A percentile compares a stretch with the other conserved stretches of the same genome.
Evolutionary conservation across 2,113 vertebrate species (phyloP).

Genomic region (Callocephalon fimbriatum): DNA sequence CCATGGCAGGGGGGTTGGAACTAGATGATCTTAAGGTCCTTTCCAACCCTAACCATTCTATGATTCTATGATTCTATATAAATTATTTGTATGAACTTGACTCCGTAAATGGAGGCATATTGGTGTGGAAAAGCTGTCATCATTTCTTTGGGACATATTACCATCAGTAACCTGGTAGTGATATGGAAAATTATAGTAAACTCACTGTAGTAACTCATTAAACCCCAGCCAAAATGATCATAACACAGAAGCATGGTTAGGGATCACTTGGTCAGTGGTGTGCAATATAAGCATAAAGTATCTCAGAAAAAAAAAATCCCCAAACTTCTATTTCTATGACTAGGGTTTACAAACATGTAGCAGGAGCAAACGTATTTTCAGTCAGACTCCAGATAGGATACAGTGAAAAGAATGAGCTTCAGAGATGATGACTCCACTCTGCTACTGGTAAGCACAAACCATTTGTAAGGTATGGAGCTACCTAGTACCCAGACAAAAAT

Average conservation of each 20-base stretch:
- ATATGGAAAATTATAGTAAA: neutral
- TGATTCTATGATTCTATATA: neutral
- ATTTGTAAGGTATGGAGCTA: neutral
- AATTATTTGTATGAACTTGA: neutral
- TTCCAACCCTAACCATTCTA: no score
- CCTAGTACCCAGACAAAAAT: neutral
- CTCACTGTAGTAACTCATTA: neutral
- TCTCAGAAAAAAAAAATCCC: neutral
- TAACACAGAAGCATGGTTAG: neutral
- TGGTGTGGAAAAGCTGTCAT: neutral
- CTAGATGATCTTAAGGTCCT: no score
- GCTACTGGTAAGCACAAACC: neutral
- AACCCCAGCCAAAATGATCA: neutral
- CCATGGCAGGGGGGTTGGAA: no score
- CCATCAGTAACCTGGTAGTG: neutral
- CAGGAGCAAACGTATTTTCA: neutral
- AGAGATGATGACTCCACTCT: neutral
- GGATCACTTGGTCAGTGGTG: neutral
- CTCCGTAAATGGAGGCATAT: neutral
- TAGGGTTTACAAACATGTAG: neutral
- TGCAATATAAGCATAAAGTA: neutral
- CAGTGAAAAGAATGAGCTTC: neutral
- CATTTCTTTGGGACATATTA: neutral
- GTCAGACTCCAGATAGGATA: neutral
- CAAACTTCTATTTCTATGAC: neutral